phyloP scores from a whole-genome alignment of 92 coral and sea anemone genomes.

The Hydrozoanthus gracilis region DNA sequence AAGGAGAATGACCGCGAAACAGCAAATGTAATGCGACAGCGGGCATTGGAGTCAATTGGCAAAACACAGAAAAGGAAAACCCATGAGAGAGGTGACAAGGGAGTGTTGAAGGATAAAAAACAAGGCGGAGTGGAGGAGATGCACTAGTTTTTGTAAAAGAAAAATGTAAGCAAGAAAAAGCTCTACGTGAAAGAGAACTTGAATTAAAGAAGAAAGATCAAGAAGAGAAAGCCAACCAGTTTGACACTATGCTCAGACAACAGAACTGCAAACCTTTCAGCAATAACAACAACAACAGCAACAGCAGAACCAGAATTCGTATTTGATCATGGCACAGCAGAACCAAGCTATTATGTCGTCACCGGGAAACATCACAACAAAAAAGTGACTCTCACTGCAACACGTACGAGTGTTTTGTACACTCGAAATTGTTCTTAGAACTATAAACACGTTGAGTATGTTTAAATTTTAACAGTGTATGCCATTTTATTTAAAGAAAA shows the following conservation, averaged over 20 bases:
- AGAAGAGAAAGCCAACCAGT: constrained; percentile 34
- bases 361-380: constrained; percentile 40
- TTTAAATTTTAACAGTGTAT: not conserved
- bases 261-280: constrained; percentile 14
- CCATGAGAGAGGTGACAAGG: constrained; percentile 18
- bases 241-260: constrained; percentile 15
- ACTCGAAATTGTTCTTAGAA: not conserved
- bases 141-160: constrained; percentile 30
- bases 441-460: too few relatives aligned
- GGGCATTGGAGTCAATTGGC: constrained; percentile 37
- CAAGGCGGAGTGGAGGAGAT: constrained; percentile 32
- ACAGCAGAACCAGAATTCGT: constrained; percentile 51
- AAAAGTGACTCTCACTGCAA: not conserved
- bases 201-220: constrained; percentile 17
- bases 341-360: constrained; percentile 53
- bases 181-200: constrained; percentile 30
- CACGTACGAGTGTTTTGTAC: not conserved
- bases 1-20: constrained; percentile 14
- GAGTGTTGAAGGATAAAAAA: constrained; percentile 12
- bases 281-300: constrained; percentile 30
- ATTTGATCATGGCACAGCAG: constrained; percentile 52
- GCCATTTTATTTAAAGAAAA: not conserved
- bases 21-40: constrained; percentile 29
- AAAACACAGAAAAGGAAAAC: constrained; percentile 42
- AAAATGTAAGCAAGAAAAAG: constrained; percentile 28